A percentile compares a stretch with the other conserved stretches of the same genome.
Evolutionary conservation across 2,113 vertebrate genomes (phyloP).

Genomic region (Leucoraja erinaceus): DNA sequence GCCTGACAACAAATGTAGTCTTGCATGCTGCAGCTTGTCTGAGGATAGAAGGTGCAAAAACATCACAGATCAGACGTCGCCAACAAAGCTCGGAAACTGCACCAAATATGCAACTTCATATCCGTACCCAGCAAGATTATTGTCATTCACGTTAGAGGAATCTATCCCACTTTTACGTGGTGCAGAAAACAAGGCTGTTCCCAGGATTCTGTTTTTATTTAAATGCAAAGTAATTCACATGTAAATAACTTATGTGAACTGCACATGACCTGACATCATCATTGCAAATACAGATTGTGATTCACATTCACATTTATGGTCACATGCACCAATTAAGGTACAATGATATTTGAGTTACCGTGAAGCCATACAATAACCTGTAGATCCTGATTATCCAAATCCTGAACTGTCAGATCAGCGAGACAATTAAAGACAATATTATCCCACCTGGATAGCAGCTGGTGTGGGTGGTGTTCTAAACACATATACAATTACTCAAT

Average conservation of each 20-base stretch:
- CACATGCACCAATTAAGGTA: no score
- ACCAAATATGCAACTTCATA: not conserved
- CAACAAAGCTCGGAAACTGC: not conserved
- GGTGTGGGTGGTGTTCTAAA: not conserved
- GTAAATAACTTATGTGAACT: not conserved
- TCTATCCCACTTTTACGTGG: not conserved
- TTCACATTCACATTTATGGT: no score
- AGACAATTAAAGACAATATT: not conserved
- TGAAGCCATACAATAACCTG: not conserved
- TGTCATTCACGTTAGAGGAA: not conserved
- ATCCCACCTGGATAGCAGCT: not conserved
- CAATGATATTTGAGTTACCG: no score
- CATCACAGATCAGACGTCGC: no score
- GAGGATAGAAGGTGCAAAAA: not conserved
- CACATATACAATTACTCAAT: not conserved
- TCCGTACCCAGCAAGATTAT: not conserved
- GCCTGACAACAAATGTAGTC: not conserved
- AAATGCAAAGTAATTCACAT: not conserved
- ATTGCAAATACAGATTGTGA: no score
- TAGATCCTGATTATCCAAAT: not conserved
- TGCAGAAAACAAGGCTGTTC: not conserved
- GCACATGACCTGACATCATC: not conserved
- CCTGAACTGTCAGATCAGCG: not conserved
- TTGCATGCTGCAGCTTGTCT: not conserved
- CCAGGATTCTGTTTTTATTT: not conserved